phyloP scores from a whole-genome alignment of 2,113 vertebrate genomes.

The Lepus europaeus region DNA sequence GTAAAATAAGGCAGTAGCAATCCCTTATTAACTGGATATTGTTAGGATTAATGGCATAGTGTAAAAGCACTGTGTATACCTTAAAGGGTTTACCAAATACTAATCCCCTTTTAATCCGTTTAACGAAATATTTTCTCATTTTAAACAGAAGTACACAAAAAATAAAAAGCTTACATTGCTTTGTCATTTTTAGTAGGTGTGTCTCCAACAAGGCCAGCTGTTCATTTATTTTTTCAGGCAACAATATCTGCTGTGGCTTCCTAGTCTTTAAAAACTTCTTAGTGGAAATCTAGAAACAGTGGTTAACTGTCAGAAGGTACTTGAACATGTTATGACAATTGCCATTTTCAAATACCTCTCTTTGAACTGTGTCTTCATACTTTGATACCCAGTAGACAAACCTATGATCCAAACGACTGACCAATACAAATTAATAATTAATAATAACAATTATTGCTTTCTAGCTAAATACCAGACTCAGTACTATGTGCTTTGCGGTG shows the following conservation, averaged over 20 bases:
- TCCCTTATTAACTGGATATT: slow-evolving; percentile 1
- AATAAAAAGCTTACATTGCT: slow-evolving; percentile 75
- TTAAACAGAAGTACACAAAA: slow-evolving; percentile 17
- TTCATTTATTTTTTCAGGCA: slow-evolving; percentile 86
- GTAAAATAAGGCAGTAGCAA: neutral
- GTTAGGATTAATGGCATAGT: slow-evolving; percentile 37
- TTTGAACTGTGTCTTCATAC: neutral
- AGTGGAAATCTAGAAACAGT: slow-evolving; percentile 79
- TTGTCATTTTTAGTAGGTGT: slow-evolving; percentile 87
- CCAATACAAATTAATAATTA: neutral
- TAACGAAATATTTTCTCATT: slow-evolving; percentile 56
- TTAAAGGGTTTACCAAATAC: slow-evolving; percentile 53
- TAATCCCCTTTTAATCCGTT: slow-evolving; percentile 60
- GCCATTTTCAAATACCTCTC: slow-evolving; percentile 47
- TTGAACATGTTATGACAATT: slow-evolving; percentile 40
- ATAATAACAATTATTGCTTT: neutral
- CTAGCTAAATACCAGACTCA: neutral
- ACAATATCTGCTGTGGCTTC: slow-evolving; percentile 69
- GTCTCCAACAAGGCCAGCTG: slow-evolving; percentile 89
- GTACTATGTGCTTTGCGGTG: neutral
- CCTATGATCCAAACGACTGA: neutral
- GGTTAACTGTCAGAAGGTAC: slow-evolving; percentile 35
- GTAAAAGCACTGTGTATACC: slow-evolving; percentile 14
- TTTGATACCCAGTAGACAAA: slow-evolving; percentile 1
- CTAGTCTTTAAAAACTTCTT: slow-evolving; percentile 73